Conservation (phyloP, 1,140 invertebrate genomes). For the Arctopsyche grandis region DNA sequence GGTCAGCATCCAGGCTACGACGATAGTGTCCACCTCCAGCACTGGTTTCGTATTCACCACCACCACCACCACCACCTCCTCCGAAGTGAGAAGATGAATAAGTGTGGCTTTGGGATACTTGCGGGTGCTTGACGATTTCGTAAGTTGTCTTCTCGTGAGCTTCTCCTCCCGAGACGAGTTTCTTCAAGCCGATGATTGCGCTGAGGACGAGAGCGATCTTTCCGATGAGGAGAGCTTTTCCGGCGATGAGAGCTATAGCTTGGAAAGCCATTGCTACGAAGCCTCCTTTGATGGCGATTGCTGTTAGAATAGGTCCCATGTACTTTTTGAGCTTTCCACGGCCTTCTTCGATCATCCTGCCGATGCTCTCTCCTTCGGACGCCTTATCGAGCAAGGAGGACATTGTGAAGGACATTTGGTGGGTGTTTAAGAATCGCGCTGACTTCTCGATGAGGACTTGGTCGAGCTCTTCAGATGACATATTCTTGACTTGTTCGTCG, state of each 20-base stretch:
- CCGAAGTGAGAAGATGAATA: slow-evolving; percentile 79
- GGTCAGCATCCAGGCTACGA: slow-evolving; percentile 69
- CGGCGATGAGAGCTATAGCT: slow-evolving; percentile 76
- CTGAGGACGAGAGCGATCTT: slow-evolving; percentile 81
- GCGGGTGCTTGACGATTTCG: slow-evolving; percentile 86
- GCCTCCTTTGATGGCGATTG: slow-evolving; percentile 73
- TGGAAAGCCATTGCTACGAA: slow-evolving; percentile 80
- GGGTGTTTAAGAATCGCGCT: slow-evolving; percentile 69
- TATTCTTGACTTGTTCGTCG: slow-evolving; percentile 66
- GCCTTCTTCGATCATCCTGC: slow-evolving; percentile 66
- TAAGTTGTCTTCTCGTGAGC: slow-evolving; percentile 81
- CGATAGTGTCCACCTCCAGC: slow-evolving; percentile 70
- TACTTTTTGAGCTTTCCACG: slow-evolving; percentile 69
- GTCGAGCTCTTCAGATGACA: slow-evolving; percentile 65
- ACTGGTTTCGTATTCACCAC: slow-evolving; percentile 69
- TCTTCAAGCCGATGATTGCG: slow-evolving; percentile 80
- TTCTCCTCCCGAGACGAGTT: slow-evolving; percentile 71
- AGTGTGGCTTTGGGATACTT: slow-evolving; percentile 78
- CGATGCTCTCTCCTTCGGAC: slow-evolving; percentile 54
- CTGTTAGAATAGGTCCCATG: slow-evolving; percentile 69
- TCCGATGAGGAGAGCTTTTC: slow-evolving; percentile 77
- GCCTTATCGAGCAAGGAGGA: slow-evolving; percentile 57
- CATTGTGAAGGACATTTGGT: slow-evolving; percentile 70
- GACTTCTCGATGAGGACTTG: slow-evolving; percentile 69
- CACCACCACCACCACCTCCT: slow-evolving; percentile 69